Base-by-base conservation (phyloP, 2,113 vertebrate genomes). In the Neodontobutis hainanensis region DNA sequence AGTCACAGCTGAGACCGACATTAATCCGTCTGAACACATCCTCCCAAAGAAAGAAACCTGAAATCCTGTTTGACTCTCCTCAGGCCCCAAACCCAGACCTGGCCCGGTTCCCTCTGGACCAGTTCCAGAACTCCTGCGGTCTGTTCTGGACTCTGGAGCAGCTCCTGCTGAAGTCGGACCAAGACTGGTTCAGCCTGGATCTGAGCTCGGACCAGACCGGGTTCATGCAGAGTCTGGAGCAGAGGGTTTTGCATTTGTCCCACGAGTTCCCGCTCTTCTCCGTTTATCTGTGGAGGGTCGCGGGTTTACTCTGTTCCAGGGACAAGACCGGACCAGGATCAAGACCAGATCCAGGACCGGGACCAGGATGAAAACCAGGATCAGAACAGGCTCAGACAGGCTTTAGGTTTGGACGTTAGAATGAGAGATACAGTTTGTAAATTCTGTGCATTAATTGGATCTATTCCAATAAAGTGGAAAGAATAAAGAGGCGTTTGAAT, bases 221-320 rank as follows among this genome's bases (percentile, higher is more conserved):
- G 38, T 90, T 94, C 88, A 79, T 93, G 65, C 61, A 82, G 19
- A 91, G 87, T 42, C 70, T 96, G 77, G 94, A 97, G 69, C 83
- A 81, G 71, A 84, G 73, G 35, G 77, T 95, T 75, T 88, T 92
- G 5, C 78, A 81, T 0, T 80, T 98, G 27, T 94, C 95, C 0
- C 89, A 95, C 50, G 90, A 95, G 69, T 96, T 97, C 73, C 95
- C 96, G 0, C 88, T 97, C 71, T 94, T 96, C 84, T 90, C 92
- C 65, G 80, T 97, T 61, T 95, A 90, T 83, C 87, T 96, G 70
- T 97, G 95, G 95, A 92, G 92, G 89, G 57, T 95, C 0, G 86
- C 82, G 27, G 79, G 88, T 68, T 90, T 95, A 67, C 84, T 95
- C 68, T 87, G 85, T 34, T 75, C 86, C 42, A 19, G 59, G 67